Evolutionary conservation across 2,888 invertebrate species (phyloP).

Genomic region (Rutpela maculata): DNA sequence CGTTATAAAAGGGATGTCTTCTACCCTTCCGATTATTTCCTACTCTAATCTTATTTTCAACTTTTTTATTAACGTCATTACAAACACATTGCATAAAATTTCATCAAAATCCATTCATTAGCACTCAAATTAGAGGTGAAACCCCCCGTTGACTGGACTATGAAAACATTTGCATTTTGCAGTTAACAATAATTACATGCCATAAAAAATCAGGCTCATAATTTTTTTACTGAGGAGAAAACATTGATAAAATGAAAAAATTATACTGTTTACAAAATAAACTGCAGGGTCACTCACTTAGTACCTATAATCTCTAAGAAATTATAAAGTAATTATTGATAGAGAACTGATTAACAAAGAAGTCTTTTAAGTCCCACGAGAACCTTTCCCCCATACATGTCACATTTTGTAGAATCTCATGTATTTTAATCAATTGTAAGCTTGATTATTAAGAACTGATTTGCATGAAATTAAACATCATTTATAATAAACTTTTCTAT

Average conservation of each 20-base stretch:
- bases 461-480: conserved; percentile 33
- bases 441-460: conserved; percentile 35
- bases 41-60: too few species aligned
- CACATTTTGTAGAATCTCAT: conserved; percentile 24
- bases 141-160: too few species aligned
- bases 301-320: background rate
- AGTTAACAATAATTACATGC: too few species aligned
- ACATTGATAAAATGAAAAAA: background rate
- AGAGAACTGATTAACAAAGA: conserved; percentile 12
- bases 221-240: too few species aligned
- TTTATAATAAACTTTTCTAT: conserved; percentile 1
- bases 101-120: too few species aligned
- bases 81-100: too few species aligned
- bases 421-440: conserved; percentile 32
- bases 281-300: background rate
- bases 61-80: too few species aligned
- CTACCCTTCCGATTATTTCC: too few species aligned
- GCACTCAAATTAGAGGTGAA: too few species aligned
- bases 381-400: conserved; percentile 5
- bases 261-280: background rate
- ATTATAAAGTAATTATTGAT: background rate
- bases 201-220: too few species aligned
- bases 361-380: conserved; percentile 13
- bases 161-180: too few species aligned
- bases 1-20: too few species aligned